Evolutionary conservation across 2,797 vertebrate species (phyloP).

Genomic region (Streptopelia turtur): DNA sequence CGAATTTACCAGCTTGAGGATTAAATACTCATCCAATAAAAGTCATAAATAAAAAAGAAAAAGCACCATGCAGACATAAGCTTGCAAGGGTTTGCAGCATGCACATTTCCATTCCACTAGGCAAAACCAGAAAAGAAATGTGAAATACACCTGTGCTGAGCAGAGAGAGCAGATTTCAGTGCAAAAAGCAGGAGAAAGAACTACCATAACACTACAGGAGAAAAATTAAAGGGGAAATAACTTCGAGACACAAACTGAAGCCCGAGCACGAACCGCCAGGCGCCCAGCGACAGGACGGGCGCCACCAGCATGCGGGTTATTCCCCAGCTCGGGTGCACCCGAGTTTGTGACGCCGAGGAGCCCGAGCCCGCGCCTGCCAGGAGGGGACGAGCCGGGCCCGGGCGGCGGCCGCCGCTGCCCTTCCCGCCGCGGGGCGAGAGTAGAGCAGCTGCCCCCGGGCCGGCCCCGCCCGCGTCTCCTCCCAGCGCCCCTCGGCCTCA

Average conservation of each 20-base stretch:
- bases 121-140: neutral
- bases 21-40: neutral
- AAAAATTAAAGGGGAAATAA: neutral
- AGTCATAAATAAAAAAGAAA: neutral
- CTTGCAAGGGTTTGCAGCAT: neutral
- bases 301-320: fast-evolving
- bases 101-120: neutral
- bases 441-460: neutral
- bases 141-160: neutral
- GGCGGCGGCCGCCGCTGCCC: neutral
- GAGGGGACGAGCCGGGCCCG: neutral
- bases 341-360: fast-evolving
- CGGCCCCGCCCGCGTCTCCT: neutral
- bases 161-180: neutral
- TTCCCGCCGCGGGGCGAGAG: neutral
- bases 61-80: neutral
- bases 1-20: neutral
- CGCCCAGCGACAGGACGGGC: fast-evolving
- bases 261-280: neutral
- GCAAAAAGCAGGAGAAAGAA: neutral
- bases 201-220: neutral
- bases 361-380: neutral
- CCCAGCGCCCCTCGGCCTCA: neutral
- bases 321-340: fast-evolving
- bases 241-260: neutral